Evolutionary conservation across 2,797 vertebrate species (phyloP).

Genomic region (Streptopelia turtur): DNA sequence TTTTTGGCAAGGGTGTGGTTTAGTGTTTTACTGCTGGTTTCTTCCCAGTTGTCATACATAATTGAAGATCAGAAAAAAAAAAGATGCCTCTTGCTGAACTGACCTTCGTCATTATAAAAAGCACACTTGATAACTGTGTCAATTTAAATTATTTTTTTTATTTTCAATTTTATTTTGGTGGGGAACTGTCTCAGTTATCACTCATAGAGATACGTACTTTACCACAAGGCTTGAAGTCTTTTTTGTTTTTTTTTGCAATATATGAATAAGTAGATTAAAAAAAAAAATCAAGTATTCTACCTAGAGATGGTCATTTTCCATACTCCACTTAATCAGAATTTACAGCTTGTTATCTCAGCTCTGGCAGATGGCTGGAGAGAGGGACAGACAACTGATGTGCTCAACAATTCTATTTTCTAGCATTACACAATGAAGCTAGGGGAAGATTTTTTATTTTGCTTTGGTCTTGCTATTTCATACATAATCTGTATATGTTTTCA

Average conservation of each 20-base stretch:
- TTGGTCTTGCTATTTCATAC: not conserved
- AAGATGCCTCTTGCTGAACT: not conserved
- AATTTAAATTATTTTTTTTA: not conserved
- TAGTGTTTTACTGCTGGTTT: not conserved
- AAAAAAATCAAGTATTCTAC: not conserved
- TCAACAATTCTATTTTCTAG: not conserved
- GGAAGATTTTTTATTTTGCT: not conserved
- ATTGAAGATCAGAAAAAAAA: not conserved
- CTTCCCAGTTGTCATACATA: not conserved
- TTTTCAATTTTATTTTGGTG: not conserved
- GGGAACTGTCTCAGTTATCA: not conserved
- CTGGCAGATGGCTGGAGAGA: not conserved
- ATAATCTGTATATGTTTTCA: not conserved
- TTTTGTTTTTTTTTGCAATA: not conserved
- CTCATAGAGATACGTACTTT: not conserved
- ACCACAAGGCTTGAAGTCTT: not conserved
- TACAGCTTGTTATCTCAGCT: not conserved
- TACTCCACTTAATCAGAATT: not conserved
- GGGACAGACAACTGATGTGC: not conserved
- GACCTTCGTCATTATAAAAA: not conserved
- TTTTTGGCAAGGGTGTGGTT: not conserved
- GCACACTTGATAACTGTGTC: not conserved
- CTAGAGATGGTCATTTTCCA: not conserved
- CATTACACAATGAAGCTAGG: not conserved
- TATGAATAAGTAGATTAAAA: not conserved